Conservation (phyloP, 2,888 invertebrate species). For the Idaea aversata region DNA sequence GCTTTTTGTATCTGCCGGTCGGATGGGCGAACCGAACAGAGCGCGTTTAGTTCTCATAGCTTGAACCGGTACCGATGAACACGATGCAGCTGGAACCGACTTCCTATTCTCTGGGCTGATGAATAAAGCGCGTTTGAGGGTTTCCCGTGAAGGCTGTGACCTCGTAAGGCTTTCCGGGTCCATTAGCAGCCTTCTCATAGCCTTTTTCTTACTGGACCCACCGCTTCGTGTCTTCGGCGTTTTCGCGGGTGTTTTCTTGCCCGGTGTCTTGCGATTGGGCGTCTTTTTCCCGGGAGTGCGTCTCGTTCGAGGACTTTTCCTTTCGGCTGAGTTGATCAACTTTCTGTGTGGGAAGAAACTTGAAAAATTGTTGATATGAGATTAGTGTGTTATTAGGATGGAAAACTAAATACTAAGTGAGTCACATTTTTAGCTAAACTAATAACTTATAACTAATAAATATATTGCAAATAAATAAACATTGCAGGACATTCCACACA, state of each 20-base stretch:
- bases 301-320: constrained; percentile 72
- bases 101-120: constrained; percentile 83
- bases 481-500: too few relatives aligned
- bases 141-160: constrained; percentile 75
- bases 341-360: constrained; percentile 78
- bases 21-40: constrained; percentile 82
- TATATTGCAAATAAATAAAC: too few relatives aligned
- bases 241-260: constrained; percentile 80
- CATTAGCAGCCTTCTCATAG: constrained; percentile 68
- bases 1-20: constrained; percentile 60
- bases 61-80: constrained; percentile 66
- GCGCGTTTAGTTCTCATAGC: constrained; percentile 83
- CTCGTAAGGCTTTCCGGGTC: constrained; percentile 60
- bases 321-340: constrained; percentile 62
- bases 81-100: constrained; percentile 45
- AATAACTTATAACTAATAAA: too few relatives aligned
- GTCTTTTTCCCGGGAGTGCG: constrained; percentile 75
- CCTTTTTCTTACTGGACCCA: constrained; percentile 82
- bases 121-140: constrained; percentile 85
- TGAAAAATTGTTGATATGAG: constrained; percentile 44
- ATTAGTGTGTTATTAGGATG: constrained; percentile 26
- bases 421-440: too few relatives aligned
- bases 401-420: constrained; percentile 5
- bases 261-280: constrained; percentile 61
- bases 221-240: constrained; percentile 79